A percentile compares a stretch with the other conserved stretches of the same genome.
phyloP scores from a whole-genome alignment of 2,113 vertebrate genomes.

The Scytalopus superciliaris region DNA sequence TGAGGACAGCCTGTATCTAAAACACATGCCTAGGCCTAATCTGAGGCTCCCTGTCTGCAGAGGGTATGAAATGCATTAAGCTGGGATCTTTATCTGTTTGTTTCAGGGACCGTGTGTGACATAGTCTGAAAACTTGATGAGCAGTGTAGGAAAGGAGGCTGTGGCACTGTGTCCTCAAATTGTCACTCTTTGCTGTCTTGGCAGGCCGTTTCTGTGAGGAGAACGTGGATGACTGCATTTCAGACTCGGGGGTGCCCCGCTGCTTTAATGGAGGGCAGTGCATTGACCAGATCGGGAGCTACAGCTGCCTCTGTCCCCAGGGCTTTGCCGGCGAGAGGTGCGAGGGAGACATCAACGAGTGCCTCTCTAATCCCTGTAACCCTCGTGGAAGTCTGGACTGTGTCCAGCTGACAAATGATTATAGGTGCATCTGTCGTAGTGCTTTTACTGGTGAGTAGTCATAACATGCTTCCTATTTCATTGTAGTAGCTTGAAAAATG shows the following conservation, averaged over 20 bases:
- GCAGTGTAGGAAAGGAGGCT: background rate
- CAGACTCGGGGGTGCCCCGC: conserved; percentile 70
- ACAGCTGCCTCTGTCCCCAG: conserved; percentile 83
- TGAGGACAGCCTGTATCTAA: background rate
- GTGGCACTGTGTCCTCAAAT: accelerated
- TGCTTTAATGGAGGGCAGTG: conserved; percentile 91
- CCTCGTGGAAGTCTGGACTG: conserved; percentile 87
- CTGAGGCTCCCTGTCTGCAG: background rate
- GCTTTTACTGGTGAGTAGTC: conserved; percentile 85
- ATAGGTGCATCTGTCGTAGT: conserved; percentile 84
- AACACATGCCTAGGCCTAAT: background rate
- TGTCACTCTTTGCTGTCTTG: background rate
- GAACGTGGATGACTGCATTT: conserved; percentile 85
- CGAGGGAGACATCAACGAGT: conserved; percentile 93
- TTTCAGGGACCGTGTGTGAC: background rate
- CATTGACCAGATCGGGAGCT: conserved; percentile 85
- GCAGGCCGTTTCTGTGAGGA: conserved; percentile 86
- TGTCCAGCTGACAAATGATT: conserved; percentile 86
- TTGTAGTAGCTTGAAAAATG: background rate
- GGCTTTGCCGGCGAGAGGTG: conserved; percentile 91
- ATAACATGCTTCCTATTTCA: background rate
- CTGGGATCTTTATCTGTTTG: background rate
- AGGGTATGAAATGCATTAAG: background rate
- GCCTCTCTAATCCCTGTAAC: conserved; percentile 86
- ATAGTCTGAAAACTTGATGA: background rate